Conservation (phyloP, 2,888 invertebrate genomes). For the Hermaeophaga mercurialis region DNA sequence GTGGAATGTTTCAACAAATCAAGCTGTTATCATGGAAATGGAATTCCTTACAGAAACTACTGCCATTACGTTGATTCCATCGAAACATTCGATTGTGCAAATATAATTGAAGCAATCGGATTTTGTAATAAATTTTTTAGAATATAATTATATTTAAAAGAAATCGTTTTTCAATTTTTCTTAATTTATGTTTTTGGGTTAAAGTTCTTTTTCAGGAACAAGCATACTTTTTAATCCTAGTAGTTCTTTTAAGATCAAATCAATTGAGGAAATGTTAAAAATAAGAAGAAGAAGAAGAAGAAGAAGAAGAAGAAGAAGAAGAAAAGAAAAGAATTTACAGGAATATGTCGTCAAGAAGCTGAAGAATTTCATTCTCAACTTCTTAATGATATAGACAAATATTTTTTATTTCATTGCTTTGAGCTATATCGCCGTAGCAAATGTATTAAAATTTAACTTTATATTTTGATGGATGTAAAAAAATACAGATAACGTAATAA, state of each 20-base stretch:
- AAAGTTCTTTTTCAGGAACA: slow-evolving; percentile 34
- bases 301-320: no score
- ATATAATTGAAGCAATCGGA: slow-evolving; percentile 24
- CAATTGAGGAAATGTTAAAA: slow-evolving; percentile 33
- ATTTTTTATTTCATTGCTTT: no score
- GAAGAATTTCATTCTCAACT: slow-evolving; percentile 30
- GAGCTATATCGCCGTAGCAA: no score
- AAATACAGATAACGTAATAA: no score
- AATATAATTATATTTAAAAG: background rate
- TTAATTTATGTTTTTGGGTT: no score
- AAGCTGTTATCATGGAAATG: slow-evolving; percentile 30
- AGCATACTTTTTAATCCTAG: slow-evolving; percentile 34
- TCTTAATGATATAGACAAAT: slow-evolving; percentile 21
- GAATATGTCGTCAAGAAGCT: slow-evolving; percentile 40
- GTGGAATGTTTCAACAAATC: slow-evolving; percentile 18
- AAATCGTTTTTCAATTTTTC: background rate
- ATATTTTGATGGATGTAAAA: no score
- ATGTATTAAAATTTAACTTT: no score
- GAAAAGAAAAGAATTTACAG: slow-evolving; percentile 43
- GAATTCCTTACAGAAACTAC: background rate
- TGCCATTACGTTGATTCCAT: slow-evolving; percentile 1
- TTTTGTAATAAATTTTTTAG: slow-evolving; percentile 33
- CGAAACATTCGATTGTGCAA: slow-evolving; percentile 12
- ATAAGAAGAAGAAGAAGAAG: no score
- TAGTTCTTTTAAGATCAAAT: slow-evolving; percentile 33